phyloP scores from a whole-genome alignment of 2,888 invertebrate genomes.

The Drosophila mercatorum region DNA sequence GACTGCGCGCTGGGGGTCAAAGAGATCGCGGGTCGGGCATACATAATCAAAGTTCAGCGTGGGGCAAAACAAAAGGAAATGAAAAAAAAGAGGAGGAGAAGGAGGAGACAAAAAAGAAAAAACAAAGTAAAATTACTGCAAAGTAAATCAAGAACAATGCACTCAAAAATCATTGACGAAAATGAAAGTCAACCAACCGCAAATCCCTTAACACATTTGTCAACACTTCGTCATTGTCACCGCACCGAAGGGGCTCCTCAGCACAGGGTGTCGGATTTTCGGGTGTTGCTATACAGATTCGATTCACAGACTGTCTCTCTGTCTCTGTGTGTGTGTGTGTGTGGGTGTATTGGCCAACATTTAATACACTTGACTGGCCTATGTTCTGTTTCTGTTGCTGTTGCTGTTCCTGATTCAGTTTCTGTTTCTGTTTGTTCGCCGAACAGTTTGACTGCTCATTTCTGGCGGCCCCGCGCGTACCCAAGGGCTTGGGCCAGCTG shows the following conservation, averaged over 20 bases:
- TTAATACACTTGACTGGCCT: slow-evolving; percentile 70
- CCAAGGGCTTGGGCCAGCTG: slow-evolving; percentile 39
- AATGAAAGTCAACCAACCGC: slow-evolving; percentile 75
- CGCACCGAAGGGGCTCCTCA: slow-evolving; percentile 30
- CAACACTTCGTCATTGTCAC: slow-evolving; percentile 83
- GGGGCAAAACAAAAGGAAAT: not conserved
- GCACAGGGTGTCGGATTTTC: slow-evolving; percentile 11
- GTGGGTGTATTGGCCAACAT: slow-evolving; percentile 58
- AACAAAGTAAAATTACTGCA: slow-evolving; percentile 22
- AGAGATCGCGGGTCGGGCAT: not conserved
- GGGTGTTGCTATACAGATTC: slow-evolving; percentile 26
- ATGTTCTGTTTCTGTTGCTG: slow-evolving; percentile 10
- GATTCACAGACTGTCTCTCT: slow-evolving; percentile 24
- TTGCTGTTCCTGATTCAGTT: not conserved
- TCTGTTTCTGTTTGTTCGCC: slow-evolving; percentile 12
- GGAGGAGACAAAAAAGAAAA: slow-evolving; percentile 1
- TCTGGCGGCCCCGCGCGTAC: slow-evolving; percentile 16
- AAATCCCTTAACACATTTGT: slow-evolving; percentile 83
- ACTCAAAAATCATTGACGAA: slow-evolving; percentile 62
- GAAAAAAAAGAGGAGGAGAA: not conserved
- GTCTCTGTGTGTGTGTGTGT: slow-evolving; percentile 9
- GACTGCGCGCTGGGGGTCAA: no score
- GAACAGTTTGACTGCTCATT: slow-evolving; percentile 34
- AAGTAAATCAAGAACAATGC: slow-evolving; percentile 70
- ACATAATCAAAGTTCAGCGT: slow-evolving; percentile 34